Conservation (phyloP, 2,113 vertebrate genomes). For the Ctenomys sociabilis region DNA sequence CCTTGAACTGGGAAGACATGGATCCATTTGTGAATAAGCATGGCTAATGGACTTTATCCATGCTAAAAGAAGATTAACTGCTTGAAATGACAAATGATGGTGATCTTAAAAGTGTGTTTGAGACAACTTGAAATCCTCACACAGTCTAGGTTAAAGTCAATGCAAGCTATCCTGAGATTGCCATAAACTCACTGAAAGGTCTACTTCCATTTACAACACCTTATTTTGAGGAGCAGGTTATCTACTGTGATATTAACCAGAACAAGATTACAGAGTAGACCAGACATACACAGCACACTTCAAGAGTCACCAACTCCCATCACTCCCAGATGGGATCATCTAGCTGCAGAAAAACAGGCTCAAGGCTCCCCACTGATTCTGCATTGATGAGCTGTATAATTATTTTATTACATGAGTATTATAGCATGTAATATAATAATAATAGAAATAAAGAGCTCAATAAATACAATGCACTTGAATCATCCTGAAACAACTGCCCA, state of each 20-base stretch:
- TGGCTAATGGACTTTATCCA: background rate
- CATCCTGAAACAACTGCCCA: background rate
- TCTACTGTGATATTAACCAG: background rate
- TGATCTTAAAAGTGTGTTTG: background rate
- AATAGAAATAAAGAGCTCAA: background rate
- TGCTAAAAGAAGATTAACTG: background rate
- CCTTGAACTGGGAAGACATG: background rate
- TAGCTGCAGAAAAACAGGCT: background rate
- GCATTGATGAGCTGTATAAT: background rate
- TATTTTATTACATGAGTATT: background rate
- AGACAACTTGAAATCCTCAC: background rate
- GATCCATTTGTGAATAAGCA: background rate
- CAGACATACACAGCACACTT: background rate
- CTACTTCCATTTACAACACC: background rate
- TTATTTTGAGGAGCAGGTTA: background rate
- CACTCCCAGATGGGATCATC: background rate
- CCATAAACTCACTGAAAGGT: background rate
- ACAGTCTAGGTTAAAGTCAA: background rate
- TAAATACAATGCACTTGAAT: background rate
- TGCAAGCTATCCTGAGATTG: background rate
- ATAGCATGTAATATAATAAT: background rate
- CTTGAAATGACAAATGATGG: background rate
- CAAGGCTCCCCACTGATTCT: background rate
- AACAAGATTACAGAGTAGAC: background rate
- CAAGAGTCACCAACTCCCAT: background rate